Evolutionary conservation across 2,797 vertebrate species (phyloP).

Genomic region (Phataginus tricuspis): DNA sequence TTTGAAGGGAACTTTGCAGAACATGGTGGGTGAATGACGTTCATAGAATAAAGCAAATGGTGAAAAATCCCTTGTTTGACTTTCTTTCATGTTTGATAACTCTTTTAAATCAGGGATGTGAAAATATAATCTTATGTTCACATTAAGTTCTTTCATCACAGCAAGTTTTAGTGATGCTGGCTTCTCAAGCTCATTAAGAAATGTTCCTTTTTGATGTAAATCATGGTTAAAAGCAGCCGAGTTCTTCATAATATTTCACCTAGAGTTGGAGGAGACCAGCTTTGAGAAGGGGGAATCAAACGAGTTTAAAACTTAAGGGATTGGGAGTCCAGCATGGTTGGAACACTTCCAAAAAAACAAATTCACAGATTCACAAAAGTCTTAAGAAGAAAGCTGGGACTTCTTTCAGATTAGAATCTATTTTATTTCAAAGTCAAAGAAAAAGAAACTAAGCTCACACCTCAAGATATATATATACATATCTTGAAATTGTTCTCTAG

Average conservation of each 20-base stretch:
- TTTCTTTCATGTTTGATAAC: no score
- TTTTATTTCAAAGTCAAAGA: neutral
- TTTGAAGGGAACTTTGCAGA: neutral
- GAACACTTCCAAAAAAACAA: neutral
- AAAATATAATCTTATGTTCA: no score
- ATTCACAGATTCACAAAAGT: neutral
- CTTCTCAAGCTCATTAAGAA: neutral
- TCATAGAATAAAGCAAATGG: neutral
- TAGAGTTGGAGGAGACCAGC: neutral
- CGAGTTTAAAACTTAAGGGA: neutral
- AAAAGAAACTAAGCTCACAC: neutral
- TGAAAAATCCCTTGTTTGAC: neutral
- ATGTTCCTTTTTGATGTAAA: neutral
- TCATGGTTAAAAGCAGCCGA: neutral
- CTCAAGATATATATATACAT: neutral
- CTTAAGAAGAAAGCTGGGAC: neutral
- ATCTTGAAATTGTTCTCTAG: neutral
- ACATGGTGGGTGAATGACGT: neutral
- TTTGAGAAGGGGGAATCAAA: neutral
- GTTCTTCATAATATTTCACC: no score
- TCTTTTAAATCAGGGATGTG: neutral
- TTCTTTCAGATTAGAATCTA: neutral
- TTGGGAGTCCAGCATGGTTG: neutral
- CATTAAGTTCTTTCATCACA: neutral
- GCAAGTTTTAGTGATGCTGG: accelerated